Percentiles rank a stretch among this genome's conserved stretches.
These are phyloP conservation scores for Dorcus hopei DNA, from an alignment of 2,888 invertebrate genomes.

Conservation along the genomic window DNA sequence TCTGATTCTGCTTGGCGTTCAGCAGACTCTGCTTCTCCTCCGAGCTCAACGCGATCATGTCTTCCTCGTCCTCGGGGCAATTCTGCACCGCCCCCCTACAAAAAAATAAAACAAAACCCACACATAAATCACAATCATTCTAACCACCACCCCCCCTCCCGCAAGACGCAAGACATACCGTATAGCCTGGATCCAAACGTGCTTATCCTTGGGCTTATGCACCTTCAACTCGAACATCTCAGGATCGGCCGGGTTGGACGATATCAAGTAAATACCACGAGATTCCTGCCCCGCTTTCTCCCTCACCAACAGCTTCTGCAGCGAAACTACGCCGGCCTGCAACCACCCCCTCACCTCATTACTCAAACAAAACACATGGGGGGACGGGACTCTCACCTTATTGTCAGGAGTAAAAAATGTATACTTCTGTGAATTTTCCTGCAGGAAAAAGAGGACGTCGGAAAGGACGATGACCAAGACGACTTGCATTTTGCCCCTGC, in stretches of 20 bases:
- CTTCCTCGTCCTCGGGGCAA: slow-evolving; percentile 81
- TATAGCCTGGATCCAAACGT: slow-evolving; percentile 85
- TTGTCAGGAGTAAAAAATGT: slow-evolving; percentile 91
- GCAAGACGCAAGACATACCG: slow-evolving; percentile 56
- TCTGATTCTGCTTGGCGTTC: slow-evolving; percentile 74
- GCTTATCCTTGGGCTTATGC: slow-evolving; percentile 85
- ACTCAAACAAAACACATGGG: not conserved
- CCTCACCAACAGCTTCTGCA: slow-evolving; percentile 86
- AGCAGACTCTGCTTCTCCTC: slow-evolving; percentile 76
- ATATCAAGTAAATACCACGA: slow-evolving; percentile 87
- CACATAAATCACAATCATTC: too few relatives aligned
- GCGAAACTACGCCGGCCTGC: slow-evolving; percentile 87
- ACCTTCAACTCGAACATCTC: slow-evolving; percentile 95
- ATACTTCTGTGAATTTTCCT: slow-evolving; percentile 90
- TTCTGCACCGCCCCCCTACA: slow-evolving; percentile 72
- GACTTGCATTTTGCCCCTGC: slow-evolving; percentile 85
- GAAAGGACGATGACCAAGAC: slow-evolving; percentile 86
- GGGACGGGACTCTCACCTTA: slow-evolving; percentile 69
- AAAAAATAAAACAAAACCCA: not conserved
- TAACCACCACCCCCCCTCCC: too few relatives aligned
- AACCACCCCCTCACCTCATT: slow-evolving; percentile 15
- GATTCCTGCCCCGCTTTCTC: slow-evolving; percentile 92
- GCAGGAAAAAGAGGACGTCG: slow-evolving; percentile 87
- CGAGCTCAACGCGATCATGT: slow-evolving; percentile 65
- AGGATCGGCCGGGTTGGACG: slow-evolving; percentile 85